Evolutionary conservation across 2,797 vertebrate genomes (phyloP).

Genomic region (Vultur gryphus): DNA sequence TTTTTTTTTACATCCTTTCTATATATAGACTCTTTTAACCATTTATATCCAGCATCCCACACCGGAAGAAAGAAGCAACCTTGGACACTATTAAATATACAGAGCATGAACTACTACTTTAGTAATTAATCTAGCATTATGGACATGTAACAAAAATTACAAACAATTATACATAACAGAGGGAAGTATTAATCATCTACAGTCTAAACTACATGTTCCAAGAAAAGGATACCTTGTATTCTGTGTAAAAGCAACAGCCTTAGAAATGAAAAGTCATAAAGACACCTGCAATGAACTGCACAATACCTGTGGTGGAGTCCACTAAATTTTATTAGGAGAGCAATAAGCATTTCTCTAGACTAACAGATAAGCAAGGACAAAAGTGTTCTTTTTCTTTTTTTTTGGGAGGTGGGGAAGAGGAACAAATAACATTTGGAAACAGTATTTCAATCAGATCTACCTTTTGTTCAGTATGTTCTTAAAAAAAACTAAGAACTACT

Average conservation of each 20-base stretch:
- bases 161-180: neutral
- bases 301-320: neutral
- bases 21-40: neutral
- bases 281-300: neutral
- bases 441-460: slow-evolving; percentile 56
- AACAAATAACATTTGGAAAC: slow-evolving; percentile 27
- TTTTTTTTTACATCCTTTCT: neutral
- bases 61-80: neutral
- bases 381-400: neutral
- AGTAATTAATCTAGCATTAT: neutral
- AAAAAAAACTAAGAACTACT: slow-evolving; percentile 30
- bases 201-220: neutral
- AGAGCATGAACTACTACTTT: neutral
- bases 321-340: neutral
- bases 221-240: neutral
- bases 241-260: neutral
- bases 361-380: neutral
- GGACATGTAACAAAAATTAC: neutral
- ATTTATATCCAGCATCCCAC: neutral
- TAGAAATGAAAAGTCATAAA: neutral
- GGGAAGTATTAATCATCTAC: neutral
- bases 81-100: neutral
- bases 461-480: neutral
- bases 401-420: neutral
- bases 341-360: neutral